Evolutionary conservation across 2,113 vertebrate species (phyloP), one percentile per base, ranked within the genome.

Genomic region (Lagopus muta): DNA sequence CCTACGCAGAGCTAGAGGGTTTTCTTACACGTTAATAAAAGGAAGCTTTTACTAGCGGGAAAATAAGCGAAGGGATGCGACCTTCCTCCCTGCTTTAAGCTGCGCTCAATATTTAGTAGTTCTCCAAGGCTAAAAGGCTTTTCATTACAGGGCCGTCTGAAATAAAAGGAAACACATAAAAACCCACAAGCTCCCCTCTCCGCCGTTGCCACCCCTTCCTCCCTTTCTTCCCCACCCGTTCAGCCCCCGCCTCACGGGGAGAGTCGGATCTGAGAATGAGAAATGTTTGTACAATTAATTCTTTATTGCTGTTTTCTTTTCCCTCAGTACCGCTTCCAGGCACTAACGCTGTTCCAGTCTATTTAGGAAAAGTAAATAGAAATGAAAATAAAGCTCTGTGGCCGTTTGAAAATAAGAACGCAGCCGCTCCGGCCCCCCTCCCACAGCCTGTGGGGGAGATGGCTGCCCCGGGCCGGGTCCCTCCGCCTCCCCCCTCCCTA

Each of bases 241-340:
- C 65, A 91, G 67, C 61, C 88, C 48, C 7, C 85, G 72, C 80
- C 80, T 94, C 93, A 84, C 93, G 86, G 55, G 74, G 30, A 83
- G 86, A 89, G 90, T 80, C 95, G 93, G 94, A 94, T 92, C 86
- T 76, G 90, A 77, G 75, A 76, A 88, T 81, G 88, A 92, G 79
- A 95, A 93, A 97, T 91, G 84, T 94, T 95, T 94, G 86, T 48
- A 90, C 90, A 96, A 90, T 94, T 93, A 94, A 94, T 97, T 89
- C 75, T 95, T 94, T 91, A 88, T 80, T 93, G 91, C 62, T 57
- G 32, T 22, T 84, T 47, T 84, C 36, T n/a, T 40, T 76, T 55
- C 82, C 82, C 74, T 36, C 85, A 65, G 71, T 13, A 82, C 60
- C 80, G 30, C 72, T 91, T 90, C 65, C 85, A 75, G 69, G 65